Evolutionary conservation across 1,140 invertebrate genomes (phyloP).

Genomic region (Drosophila ambigua): DNA sequence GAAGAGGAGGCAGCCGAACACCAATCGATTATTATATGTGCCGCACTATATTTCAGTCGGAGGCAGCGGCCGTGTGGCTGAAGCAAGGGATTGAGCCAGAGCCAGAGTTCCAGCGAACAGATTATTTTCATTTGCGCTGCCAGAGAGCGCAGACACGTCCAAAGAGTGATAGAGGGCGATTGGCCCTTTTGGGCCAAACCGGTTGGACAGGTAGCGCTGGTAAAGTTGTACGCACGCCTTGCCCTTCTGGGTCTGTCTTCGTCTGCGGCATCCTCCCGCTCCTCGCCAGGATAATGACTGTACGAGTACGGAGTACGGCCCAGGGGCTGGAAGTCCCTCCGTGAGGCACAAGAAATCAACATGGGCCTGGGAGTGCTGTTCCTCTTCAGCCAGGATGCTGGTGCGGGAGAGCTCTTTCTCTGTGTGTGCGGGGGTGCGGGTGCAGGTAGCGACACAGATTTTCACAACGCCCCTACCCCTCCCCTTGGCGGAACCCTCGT

Average conservation of each 20-base stretch:
- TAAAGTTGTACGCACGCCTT: slow-evolving; percentile 56
- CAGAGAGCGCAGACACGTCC: slow-evolving; percentile 62
- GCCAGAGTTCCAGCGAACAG: slow-evolving; percentile 69
- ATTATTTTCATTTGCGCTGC: slow-evolving; percentile 72
- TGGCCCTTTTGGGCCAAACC: slow-evolving; percentile 72
- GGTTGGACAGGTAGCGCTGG: slow-evolving; percentile 68
- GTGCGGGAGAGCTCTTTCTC: background rate
- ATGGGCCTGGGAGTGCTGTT: slow-evolving; percentile 24
- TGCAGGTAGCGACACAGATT: slow-evolving; percentile 62
- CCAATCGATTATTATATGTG: slow-evolving; percentile 79
- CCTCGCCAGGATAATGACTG: slow-evolving; percentile 70
- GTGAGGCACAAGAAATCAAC: slow-evolving; percentile 45
- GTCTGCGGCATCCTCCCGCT: background rate
- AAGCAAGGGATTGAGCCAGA: slow-evolving; percentile 13
- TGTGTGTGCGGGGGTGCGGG: slow-evolving; percentile 18
- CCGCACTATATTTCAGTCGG: slow-evolving; percentile 62
- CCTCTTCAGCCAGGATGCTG: slow-evolving; percentile 19
- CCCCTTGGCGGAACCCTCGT: slow-evolving; percentile 19
- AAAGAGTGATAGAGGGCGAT: slow-evolving; percentile 55
- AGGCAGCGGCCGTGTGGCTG: slow-evolving; percentile 7
- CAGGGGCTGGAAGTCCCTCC: slow-evolving; percentile 1
- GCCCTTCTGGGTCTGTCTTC: slow-evolving; percentile 22
- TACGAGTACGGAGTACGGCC: slow-evolving; percentile 42
- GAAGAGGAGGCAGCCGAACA: slow-evolving; percentile 69
- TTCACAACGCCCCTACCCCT: slow-evolving; percentile 28